Evolutionary conservation across 2,797 vertebrate genomes (phyloP).

Genomic region (Anableps anableps): DNA sequence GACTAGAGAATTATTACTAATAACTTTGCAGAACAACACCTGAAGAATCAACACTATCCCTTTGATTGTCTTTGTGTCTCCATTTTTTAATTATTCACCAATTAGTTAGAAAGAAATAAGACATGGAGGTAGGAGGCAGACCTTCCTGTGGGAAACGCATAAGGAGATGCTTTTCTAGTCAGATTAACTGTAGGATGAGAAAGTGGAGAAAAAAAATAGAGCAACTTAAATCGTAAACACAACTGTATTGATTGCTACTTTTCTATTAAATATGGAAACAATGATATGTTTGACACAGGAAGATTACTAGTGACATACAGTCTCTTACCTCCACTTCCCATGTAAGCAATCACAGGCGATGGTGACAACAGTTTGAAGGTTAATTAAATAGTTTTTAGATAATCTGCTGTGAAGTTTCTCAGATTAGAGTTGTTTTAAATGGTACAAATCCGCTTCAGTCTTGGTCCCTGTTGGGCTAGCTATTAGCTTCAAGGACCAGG

Average conservation of each 20-base stretch:
- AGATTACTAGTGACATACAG: background rate
- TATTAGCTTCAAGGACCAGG: background rate
- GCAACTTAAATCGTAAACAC: background rate
- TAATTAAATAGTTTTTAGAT: background rate
- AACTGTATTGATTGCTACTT: background rate
- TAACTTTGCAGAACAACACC: background rate
- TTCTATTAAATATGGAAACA: background rate
- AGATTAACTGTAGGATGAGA: background rate
- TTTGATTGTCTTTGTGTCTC: background rate
- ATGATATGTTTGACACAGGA: background rate
- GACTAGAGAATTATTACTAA: background rate
- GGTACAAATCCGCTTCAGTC: background rate
- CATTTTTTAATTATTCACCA: background rate
- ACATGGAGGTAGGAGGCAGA: background rate
- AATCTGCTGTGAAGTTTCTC: background rate
- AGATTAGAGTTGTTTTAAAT: background rate
- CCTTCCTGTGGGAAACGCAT: background rate
- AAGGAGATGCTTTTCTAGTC: background rate
- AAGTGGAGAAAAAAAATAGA: background rate
- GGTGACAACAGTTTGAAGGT: background rate
- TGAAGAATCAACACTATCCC: background rate
- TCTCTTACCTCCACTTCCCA: background rate
- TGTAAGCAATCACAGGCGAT: background rate
- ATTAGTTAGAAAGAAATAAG: background rate
- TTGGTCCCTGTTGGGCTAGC: background rate